Conservation (phyloP, 2,113 vertebrate species). For the Hemiprocne comata region DNA sequence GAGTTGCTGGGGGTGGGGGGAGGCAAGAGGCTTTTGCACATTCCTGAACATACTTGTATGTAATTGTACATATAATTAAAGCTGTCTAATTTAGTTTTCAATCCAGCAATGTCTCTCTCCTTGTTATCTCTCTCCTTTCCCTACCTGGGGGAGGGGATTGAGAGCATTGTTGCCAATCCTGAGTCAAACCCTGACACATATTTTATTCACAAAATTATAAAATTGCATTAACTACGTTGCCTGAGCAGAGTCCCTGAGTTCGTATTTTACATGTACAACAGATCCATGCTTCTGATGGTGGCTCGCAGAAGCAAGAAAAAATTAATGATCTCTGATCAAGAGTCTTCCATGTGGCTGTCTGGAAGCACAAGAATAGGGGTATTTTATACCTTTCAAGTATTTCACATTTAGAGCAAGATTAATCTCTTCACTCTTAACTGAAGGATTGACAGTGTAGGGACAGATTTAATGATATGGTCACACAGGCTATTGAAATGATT, state of each 20-base stretch:
- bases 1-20: too few relatives aligned
- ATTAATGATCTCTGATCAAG: fast-evolving
- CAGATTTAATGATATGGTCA: not conserved
- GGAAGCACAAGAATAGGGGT: not conserved
- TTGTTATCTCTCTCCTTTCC: too few relatives aligned
- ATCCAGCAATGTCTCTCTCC: too few relatives aligned
- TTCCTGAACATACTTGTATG: too few relatives aligned
- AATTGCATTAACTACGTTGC: not conserved
- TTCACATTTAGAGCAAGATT: not conserved
- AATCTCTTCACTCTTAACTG: not conserved
- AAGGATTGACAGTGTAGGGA: not conserved
- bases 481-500: not conserved
- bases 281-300: not conserved
- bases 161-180: too few relatives aligned
- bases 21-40: too few relatives aligned
- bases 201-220: not conserved
- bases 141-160: too few relatives aligned
- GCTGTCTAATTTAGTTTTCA: too few relatives aligned
- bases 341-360: not conserved
- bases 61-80: too few relatives aligned
- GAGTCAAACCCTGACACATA: too few relatives aligned
- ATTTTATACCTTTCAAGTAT: not conserved
- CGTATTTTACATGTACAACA: not conserved
- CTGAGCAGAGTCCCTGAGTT: not conserved
- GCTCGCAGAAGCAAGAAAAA: not conserved